Base-by-base conservation (phyloP, 1,140 invertebrate species). In the Papilio machaon region DNA sequence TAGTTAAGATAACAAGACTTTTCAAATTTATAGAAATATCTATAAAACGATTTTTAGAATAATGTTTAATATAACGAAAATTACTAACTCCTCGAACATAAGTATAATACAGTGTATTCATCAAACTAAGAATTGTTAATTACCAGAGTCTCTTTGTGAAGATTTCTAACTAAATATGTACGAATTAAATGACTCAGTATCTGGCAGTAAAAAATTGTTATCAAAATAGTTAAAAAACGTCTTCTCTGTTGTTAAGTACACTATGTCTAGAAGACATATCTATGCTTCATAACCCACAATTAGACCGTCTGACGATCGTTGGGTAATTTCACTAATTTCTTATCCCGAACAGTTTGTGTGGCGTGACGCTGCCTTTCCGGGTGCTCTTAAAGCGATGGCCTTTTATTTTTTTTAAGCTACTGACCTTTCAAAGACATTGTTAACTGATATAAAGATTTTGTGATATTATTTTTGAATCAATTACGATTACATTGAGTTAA, bases 251-350 rank as follows among this genome's bases (percentile, higher is more conserved):
- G 23, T 35, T 47, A 46, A 23, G 1, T 75, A 52, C 73, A 49
- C 73, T 75, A 52, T 75, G 73, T 15, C 19, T n/a, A 49, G 47
- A 15, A 75, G 73, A 75, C 73, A 75, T 47, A 19, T 73, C 70
- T 73, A 49, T 75, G 8, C 46, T 52, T 23, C 73, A 75, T 30
- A 75, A 75, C 73, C 73, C 13, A 52, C 10, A 75, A 75, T 75
- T 75, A 75, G n/a, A 46, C 43, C 19, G 46, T 19, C 47, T 52
- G 46, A 75, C 47, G 73, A 75, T 47, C 46, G 73, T 23, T 1
- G 46, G 46, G 47, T 75, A 75, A 75, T 75, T 75, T 75, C 47
- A 75, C 73, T 75, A 75, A 75, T 75, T 75, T 74, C 73, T n/a
- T 75, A 75, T 52, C 17, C 46, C n/a, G 19, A 75, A n/a, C 47